These are phyloP conservation scores for Leptinotarsa texana DNA, from an alignment of 1,140 invertebrate species.

Conservation along the genomic window DNA sequence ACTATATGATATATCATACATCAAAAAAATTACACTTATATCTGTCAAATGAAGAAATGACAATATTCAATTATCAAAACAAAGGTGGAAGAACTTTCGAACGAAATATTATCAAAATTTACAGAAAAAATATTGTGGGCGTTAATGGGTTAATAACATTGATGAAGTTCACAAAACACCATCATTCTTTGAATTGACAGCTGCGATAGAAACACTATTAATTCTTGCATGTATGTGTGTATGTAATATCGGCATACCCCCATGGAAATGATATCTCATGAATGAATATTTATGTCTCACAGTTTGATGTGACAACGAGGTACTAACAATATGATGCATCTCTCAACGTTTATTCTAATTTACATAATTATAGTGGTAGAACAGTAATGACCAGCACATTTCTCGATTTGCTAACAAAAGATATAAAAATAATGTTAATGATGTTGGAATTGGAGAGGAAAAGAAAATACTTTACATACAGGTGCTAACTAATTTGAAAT, in stretches of 20 bases:
- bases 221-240: too few relatives aligned
- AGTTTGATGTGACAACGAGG: not conserved
- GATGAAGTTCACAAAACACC: too few relatives aligned
- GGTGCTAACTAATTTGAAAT: not conserved
- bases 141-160: too few relatives aligned
- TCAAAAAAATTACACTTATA: too few relatives aligned
- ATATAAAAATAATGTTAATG: not conserved
- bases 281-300: not conserved
- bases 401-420: not conserved
- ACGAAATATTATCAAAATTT: too few relatives aligned
- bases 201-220: too few relatives aligned
- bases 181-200: too few relatives aligned
- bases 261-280: not conserved
- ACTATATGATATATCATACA: too few relatives aligned
- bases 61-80: too few relatives aligned
- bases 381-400: not conserved
- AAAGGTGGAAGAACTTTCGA: too few relatives aligned
- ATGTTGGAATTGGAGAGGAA: not conserved
- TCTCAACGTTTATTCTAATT: not conserved
- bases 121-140: too few relatives aligned
- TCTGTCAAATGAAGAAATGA: too few relatives aligned
- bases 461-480: not conserved
- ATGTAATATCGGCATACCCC: not conserved
- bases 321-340: not conserved
- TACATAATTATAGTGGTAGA: not conserved